Evolutionary conservation across 2,113 vertebrate species (phyloP), one percentile per base, ranked within the genome.

Genomic region (Macquaria ambigua): DNA sequence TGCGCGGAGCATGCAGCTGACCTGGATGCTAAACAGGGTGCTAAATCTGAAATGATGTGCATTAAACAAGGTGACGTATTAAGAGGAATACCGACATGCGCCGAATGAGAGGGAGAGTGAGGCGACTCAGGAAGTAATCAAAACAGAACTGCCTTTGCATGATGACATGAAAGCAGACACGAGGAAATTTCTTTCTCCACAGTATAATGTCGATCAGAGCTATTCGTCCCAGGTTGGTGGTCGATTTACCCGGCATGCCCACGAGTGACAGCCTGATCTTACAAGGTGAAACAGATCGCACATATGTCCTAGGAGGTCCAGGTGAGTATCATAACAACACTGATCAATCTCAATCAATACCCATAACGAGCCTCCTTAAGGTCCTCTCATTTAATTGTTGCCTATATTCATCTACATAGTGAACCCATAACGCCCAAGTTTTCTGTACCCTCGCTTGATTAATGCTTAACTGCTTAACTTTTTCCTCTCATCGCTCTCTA

Each of bases 261-360:
- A 28, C 10, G 64, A 81, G 16, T 62, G 68, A 72, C 79, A 81
- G 77, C 37, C 31, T 41, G 70, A 68, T 63, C 79, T 61, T 46
- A 72, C 85, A 79, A 90, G 66, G 52, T 91, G 78, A 92, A 91
- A 77, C 64, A 46, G 72, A 64, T 79, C 55, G 31, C 76, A 69
- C 14, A 23, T 56, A 63, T 34, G 86, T 88, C 89, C 88, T 82
- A 55, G 14, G 46, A 85, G 82, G 43, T 59, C 68, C 77, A 28
- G 58, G 16, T 5, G 28, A 77, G 72, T 69, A 79, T 82, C 90
- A 90, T 80, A 88, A 87, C 73, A 77, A 43, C 74, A n/a, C 55
- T 68, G 78, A 92, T 94, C 74, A 78, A 93, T 93, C 85, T 79
- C 43, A 86, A 86, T 90, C 82, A 76, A 90, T 93, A 83, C 70